Evolutionary conservation across 2,797 vertebrate genomes (phyloP).

Genomic region (Sylvia borin): DNA sequence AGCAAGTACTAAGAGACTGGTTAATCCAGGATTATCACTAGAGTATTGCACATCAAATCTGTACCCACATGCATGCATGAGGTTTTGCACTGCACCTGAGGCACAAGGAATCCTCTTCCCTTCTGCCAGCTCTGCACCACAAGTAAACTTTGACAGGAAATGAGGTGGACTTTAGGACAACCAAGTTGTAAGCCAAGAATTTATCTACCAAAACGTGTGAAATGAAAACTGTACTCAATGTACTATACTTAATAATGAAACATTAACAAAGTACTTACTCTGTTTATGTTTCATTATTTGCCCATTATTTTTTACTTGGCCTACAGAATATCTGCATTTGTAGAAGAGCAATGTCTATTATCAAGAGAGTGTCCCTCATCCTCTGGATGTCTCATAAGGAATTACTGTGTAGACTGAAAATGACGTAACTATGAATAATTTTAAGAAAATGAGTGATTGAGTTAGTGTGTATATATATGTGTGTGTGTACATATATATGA

Average conservation of each 20-base stretch:
- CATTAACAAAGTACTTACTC: not conserved
- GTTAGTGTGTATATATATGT: not conserved
- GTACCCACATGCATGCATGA: not conserved
- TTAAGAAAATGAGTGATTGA: not conserved
- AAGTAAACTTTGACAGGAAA: not conserved
- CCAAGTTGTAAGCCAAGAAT: not conserved
- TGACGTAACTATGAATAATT: not conserved
- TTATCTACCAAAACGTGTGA: not conserved
- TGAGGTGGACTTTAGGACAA: not conserved
- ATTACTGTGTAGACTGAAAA: not conserved
- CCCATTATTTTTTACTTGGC: not conserved
- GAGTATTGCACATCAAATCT: not conserved
- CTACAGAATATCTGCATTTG: not conserved
- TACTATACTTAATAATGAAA: no score
- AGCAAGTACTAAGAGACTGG: not conserved
- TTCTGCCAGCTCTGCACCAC: not conserved
- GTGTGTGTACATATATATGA: fast-evolving
- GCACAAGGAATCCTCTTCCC: not conserved
- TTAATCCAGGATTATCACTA: not conserved
- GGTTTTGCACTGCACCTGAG: not conserved
- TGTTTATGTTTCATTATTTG: not conserved
- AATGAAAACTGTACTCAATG: not conserved
- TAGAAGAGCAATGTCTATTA: not conserved
- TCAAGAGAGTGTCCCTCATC: not conserved
- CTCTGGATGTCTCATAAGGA: not conserved